phyloP scores from a whole-genome alignment of 2,888 invertebrate genomes.

The Drepana falcataria region DNA sequence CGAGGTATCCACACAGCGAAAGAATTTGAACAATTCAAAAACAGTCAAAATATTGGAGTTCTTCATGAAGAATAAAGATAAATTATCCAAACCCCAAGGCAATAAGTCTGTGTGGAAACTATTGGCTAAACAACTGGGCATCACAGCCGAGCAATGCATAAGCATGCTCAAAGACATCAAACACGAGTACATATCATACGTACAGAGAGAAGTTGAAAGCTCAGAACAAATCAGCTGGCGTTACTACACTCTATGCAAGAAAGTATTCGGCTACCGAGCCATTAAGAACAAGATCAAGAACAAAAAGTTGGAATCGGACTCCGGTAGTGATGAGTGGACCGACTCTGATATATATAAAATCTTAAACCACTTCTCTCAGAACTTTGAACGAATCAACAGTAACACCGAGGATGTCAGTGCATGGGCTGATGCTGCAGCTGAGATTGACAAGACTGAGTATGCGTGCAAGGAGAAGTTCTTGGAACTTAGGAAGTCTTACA shows the following conservation, averaged over 20 bases:
- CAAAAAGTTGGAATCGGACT: slow-evolving; percentile 38
- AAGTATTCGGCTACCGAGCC: slow-evolving; percentile 63
- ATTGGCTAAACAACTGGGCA: slow-evolving; percentile 46
- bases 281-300: slow-evolving; percentile 56
- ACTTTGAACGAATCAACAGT: slow-evolving; percentile 39
- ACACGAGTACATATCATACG: slow-evolving; percentile 54
- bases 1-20: slow-evolving; percentile 38
- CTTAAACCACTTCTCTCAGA: slow-evolving; percentile 45
- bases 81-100: slow-evolving; percentile 43
- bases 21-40: slow-evolving; percentile 23
- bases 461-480: slow-evolving; percentile 56
- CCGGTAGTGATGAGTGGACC: slow-evolving; percentile 48
- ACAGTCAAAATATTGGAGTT: slow-evolving; percentile 61
- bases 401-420: slow-evolving; percentile 32
- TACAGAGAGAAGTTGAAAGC: slow-evolving; percentile 60
- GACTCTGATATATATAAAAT: slow-evolving; percentile 54
- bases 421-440: slow-evolving; percentile 41
- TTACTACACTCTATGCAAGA: slow-evolving; percentile 61
- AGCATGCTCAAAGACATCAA: slow-evolving; percentile 61
- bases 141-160: slow-evolving; percentile 54
- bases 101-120: slow-evolving; percentile 58
- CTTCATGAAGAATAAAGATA: slow-evolving; percentile 62
- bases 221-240: slow-evolving; percentile 68
- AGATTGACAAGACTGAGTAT: slow-evolving; percentile 37
- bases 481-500: slow-evolving; percentile 60